phyloP scores from a whole-genome alignment of 2,888 invertebrate species.

The Silvanus unidentatus region DNA sequence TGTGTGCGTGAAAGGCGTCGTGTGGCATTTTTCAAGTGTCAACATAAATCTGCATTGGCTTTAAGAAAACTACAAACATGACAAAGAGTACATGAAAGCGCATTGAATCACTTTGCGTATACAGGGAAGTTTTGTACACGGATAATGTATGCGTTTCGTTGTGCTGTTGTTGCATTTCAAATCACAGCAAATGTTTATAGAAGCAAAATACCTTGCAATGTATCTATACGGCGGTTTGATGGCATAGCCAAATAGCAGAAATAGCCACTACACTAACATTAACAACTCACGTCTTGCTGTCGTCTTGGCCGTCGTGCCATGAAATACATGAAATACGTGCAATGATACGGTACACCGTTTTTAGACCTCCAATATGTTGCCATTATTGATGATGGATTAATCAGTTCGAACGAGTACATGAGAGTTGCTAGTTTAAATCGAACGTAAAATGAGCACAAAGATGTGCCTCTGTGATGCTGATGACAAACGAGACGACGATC shows the following conservation, averaged over 20 bases:
- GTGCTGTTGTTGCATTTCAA: conserved; percentile 20
- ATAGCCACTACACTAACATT: conserved; percentile 29
- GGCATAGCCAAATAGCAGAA: conserved; percentile 22
- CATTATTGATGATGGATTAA: no score
- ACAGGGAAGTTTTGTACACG: neutral
- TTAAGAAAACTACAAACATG: conserved; percentile 34
- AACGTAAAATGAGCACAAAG: no score
- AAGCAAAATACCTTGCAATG: conserved; percentile 28
- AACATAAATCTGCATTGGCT: conserved; percentile 33
- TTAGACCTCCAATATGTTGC: no score
- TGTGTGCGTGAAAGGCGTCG: no score
- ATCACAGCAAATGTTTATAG: conserved; percentile 22
- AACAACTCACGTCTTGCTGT: conserved; percentile 21
- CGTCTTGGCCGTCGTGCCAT: conserved; percentile 16
- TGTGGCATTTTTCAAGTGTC: conserved; percentile 16
- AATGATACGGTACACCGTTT: no score
- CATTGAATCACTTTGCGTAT: conserved; percentile 30
- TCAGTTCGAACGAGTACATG: no score
- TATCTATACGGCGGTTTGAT: conserved; percentile 14
- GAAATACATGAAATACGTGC: conserved; percentile 16
- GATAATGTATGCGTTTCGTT: conserved; percentile 3
- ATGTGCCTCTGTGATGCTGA: no score
- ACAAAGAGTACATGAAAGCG: conserved; percentile 34
- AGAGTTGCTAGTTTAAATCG: no score
- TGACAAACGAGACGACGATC: no score